Base-by-base conservation (phyloP, 2,797 vertebrate species). In the Semaprochilodus insignis region DNA sequence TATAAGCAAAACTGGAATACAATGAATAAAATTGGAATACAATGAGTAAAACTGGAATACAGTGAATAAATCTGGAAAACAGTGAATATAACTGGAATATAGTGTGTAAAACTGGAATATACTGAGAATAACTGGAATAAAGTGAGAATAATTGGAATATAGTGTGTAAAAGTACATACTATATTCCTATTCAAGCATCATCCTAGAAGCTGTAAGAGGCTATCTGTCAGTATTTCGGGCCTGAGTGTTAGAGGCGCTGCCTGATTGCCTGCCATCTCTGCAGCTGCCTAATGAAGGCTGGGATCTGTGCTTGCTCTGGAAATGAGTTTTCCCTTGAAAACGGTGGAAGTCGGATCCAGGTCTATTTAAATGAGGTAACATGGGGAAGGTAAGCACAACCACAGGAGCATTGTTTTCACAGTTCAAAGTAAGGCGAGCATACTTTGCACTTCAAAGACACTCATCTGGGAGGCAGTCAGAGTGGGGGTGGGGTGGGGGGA, bases 381-480 rank as follows among this genome's bases (percentile, higher is more conserved):
- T 92, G 93, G 94, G 93, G 94, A 95, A 95, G 95, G 94, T 95
- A 95, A 95, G 94, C 93, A 93, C 91, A 90, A 92, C 94, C 95
- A 95, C 94, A 94, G 92, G 94, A 95, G 95, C 94, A 95, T 95
- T 96, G 94, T 96, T 93, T 94, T 93, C 93, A 88, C 95, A 96
- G 96, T 96, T 96, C 95, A 96, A 96, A 96, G 96, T 96, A 94
- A 95, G 94, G 94, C 94, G 92, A 94, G 92, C 94, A 89, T 95
- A 94, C 95, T 96, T 96, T 96, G 93, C 96, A 97, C 95, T 96
- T 97, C 96, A 97, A 97, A 97, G 96, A 91, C 92, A 89, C 93
- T 94, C 96, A 96, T 96, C 95, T 95, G 95, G 95, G 95, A 96
- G 92, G 93, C 94, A 95, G 92, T 85, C 66, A 85, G 88, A 91